A percentile compares a stretch with the other conserved stretches of the same genome.
These are phyloP conservation scores for Ephydatia muelleri DNA, from an alignment of 37 sponge, comb jelly and placozoan genomes.

Conservation along the genomic window DNA sequence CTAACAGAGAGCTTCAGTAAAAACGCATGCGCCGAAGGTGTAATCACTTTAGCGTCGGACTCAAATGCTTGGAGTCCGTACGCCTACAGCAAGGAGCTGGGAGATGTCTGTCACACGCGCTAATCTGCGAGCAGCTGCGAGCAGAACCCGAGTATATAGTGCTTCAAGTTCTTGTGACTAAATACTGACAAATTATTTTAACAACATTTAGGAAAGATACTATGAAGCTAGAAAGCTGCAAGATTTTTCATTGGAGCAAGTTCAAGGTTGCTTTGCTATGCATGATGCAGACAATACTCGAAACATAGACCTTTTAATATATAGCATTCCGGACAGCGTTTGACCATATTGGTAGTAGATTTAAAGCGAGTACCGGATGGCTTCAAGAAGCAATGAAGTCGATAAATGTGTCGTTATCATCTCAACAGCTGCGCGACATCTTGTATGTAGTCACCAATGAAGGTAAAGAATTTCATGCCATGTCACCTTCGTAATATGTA, in stretches of 20 bases:
- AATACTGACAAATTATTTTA: too few species aligned
- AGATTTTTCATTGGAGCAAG: background rate
- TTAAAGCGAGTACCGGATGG: background rate
- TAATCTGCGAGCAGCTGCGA: too few species aligned
- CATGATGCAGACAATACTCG: background rate
- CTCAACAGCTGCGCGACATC: background rate
- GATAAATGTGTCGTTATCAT: background rate
- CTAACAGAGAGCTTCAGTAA: too few species aligned
- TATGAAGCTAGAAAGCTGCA: too few species aligned
- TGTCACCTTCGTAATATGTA: background rate
- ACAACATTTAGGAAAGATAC: too few species aligned
- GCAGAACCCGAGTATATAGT: too few species aligned
- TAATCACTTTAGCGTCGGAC: too few species aligned
- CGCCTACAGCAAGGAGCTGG: too few species aligned
- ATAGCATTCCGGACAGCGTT: background rate
- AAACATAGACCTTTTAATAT: background rate
- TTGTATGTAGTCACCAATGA: background rate
- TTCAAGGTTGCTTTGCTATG: background rate
- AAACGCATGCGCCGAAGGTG: too few species aligned
- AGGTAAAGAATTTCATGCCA: background rate
- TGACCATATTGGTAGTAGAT: background rate
- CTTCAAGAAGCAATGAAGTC: background rate
- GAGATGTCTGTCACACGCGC: too few species aligned
- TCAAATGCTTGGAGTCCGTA: too few species aligned
- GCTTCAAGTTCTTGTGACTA: too few species aligned